These are phyloP conservation scores for Proctacanthus coquilletti DNA, from an alignment of 1,140 invertebrate genomes.

Conservation along the genomic window DNA sequence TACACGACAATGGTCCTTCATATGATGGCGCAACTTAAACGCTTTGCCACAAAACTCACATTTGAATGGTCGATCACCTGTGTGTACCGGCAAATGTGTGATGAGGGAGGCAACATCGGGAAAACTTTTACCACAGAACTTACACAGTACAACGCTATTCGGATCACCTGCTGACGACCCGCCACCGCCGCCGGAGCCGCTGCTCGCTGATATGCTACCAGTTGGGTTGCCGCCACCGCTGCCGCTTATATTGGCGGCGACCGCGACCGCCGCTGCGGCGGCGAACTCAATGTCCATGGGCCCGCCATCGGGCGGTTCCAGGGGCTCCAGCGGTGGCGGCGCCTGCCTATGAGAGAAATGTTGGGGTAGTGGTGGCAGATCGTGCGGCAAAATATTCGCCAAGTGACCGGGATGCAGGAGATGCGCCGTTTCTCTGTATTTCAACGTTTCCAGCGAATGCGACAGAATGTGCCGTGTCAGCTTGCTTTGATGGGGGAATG, in stretches of 20 bases:
- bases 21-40: slow-evolving; percentile 77
- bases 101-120: slow-evolving; percentile 74
- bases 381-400: slow-evolving; percentile 14
- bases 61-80: slow-evolving; percentile 75
- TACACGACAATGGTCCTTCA: slow-evolving; percentile 84
- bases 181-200: slow-evolving; percentile 27
- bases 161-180: slow-evolving; percentile 38
- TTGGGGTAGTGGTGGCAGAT: slow-evolving; percentile 28
- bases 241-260: slow-evolving; percentile 25
- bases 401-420: slow-evolving; percentile 30
- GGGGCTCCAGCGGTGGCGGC: slow-evolving; percentile 18
- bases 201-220: slow-evolving; percentile 2
- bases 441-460: slow-evolving; percentile 69
- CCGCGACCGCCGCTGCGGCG: slow-evolving; percentile 31
- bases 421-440: slow-evolving; percentile 59
- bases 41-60: slow-evolving; percentile 84
- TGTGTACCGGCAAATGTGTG: slow-evolving; percentile 71
- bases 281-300: slow-evolving; percentile 24
- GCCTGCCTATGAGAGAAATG: slow-evolving; percentile 31
- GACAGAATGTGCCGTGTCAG: slow-evolving; percentile 73
- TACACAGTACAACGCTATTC: slow-evolving; percentile 66
- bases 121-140: slow-evolving; percentile 80
- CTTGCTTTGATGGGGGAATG: slow-evolving; percentile 78
- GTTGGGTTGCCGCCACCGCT: slow-evolving; percentile 12
- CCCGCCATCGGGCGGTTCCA: slow-evolving; percentile 7